Conservation (phyloP, 2,113 vertebrate species). For the Hydrochoerus hydrochaeris region DNA sequence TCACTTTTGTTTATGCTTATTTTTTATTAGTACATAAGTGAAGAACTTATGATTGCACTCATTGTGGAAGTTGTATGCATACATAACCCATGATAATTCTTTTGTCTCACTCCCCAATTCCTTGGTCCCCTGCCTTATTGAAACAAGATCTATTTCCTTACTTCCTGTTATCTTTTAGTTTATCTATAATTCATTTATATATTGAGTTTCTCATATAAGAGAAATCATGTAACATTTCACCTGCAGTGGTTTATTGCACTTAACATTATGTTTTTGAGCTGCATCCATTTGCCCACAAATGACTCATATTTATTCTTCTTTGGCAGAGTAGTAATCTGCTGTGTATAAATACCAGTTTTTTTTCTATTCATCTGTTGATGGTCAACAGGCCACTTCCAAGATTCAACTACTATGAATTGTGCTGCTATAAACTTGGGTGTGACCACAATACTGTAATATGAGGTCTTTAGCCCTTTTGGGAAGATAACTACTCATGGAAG, state of each 20-base stretch:
- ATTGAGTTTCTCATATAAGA: not conserved
- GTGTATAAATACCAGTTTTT: not conserved
- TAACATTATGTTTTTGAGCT: no score
- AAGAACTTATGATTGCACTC: not conserved
- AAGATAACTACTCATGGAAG: not conserved
- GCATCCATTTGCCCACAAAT: not conserved
- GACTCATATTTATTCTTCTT: not conserved
- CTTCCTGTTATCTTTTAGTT: not conserved
- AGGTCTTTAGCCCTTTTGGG: not conserved
- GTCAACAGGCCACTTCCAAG: not conserved
- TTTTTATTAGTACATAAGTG: not conserved
- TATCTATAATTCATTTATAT: not conserved
- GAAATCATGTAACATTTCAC: not conserved
- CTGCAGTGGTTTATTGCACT: not conserved
- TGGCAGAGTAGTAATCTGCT: not conserved
- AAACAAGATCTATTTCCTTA: not conserved
- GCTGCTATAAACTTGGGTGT: not conserved
- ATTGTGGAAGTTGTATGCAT: not conserved
- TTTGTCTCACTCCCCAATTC: no score
- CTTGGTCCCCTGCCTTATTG: not conserved
- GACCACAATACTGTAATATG: not conserved
- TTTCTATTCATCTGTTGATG: not conserved
- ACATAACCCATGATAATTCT: no score
- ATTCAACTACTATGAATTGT: not conserved
- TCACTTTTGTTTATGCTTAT: not conserved